phyloP scores from a whole-genome alignment of 2,113 vertebrate genomes.

The Dascyllus trimaculatus region DNA sequence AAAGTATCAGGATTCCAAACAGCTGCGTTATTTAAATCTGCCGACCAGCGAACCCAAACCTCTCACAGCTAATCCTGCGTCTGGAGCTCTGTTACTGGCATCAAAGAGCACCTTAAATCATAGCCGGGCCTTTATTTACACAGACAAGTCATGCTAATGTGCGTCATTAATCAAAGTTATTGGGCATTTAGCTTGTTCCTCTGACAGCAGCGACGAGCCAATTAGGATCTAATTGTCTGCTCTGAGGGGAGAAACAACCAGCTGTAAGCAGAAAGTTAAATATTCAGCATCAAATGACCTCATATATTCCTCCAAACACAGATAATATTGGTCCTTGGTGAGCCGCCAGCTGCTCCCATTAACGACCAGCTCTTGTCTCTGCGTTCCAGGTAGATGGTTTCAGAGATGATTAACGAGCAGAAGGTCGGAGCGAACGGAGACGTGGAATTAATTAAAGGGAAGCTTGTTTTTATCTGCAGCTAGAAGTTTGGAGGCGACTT shows the following conservation, averaged over 20 bases:
- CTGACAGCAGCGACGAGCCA: not conserved
- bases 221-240: not conserved
- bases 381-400: too few relatives aligned
- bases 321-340: not conserved
- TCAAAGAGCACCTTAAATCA: not conserved
- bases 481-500: too few relatives aligned
- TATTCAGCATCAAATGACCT: not conserved
- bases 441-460: too few relatives aligned
- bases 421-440: too few relatives aligned
- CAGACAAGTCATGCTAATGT: not conserved
- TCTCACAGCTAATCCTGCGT: not conserved
- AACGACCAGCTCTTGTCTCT: too few relatives aligned
- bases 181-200: slow-evolving; percentile 5
- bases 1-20: slow-evolving; percentile 29
- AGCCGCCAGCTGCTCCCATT: too few relatives aligned
- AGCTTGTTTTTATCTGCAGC: too few relatives aligned
- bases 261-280: slow-evolving; percentile 6
- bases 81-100: not conserved
- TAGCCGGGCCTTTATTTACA: not conserved
- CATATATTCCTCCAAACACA: not conserved
- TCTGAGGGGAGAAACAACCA: slow-evolving; percentile 13
- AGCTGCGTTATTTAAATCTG: slow-evolving; percentile 11
- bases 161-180: slow-evolving; percentile 8
- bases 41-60: not conserved
- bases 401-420: too few relatives aligned